Evolutionary conservation across 2,888 invertebrate species (phyloP), one percentile per base, ranked within the genome.

Genomic region (Heteromyza rotundicornis): DNA sequence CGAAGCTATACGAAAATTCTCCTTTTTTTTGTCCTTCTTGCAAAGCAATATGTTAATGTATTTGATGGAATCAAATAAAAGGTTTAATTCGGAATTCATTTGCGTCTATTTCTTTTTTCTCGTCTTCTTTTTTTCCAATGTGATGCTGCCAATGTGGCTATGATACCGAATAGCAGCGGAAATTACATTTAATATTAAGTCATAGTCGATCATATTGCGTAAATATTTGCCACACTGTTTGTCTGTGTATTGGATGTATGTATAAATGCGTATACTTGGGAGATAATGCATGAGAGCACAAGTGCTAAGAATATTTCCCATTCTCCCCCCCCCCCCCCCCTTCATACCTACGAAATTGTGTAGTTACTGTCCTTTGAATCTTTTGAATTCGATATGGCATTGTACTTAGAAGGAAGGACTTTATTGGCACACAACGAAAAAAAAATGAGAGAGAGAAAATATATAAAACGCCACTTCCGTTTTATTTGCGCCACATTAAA

Each of bases 401-500:
- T n/a, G n/a, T n/a, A n/a, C n/a, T n/a, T n/a, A n/a, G n/a, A n/a
- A n/a, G n/a, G 72, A 72, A 70, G 70, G 68, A 67, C 73, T 74
- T 74, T 74, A 76, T 74, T 68, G 74, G 76, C 73, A 75, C 67
- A 71, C n/a, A n/a, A n/a, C n/a, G n/a, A n/a, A n/a, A n/a, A n/a
- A 73, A 71, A 73, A 69, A 73, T 70, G 67, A 68, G 69, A 64
- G 68, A 71, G 22, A 47, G 27, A 27, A 55, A 24, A 53, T 17
- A n/a, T 3, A 57, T 19, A 57, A 74, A 76, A 72, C 66, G 74
- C 75, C 73, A 75, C 74, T 74, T 74, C 74, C 75, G 70, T 76
- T 75, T 74, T 77, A 75, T 75, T 75, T 75, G 76, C 76, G 64
- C 77, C 72, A 75, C 77, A 76, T 75, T 75, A 77, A 77, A 75